phyloP scores from a whole-genome alignment of 1,140 invertebrate genomes.

The Drosophila virilis region DNA sequence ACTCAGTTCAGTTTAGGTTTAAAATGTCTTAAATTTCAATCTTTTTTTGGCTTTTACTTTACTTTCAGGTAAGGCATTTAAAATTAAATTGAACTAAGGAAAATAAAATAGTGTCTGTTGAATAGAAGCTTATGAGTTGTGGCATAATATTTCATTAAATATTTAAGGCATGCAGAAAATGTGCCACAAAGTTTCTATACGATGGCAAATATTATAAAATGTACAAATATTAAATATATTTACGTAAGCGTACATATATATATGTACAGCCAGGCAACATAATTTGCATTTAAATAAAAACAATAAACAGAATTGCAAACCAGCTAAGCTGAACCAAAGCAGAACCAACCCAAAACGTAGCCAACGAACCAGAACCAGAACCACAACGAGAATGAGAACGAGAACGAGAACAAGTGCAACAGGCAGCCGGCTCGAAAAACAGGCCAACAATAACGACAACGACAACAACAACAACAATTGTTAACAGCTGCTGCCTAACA shows the following conservation, averaged over 20 bases:
- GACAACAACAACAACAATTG: slow-evolving; percentile 20
- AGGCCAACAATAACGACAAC: slow-evolving; percentile 42
- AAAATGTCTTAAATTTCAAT: too few relatives aligned
- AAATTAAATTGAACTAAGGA: too few relatives aligned
- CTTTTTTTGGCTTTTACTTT: too few relatives aligned
- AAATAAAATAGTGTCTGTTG: too few relatives aligned
- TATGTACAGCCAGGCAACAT: slow-evolving; percentile 8
- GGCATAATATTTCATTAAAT: too few relatives aligned
- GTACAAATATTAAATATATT: not conserved
- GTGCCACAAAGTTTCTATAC: not conserved
- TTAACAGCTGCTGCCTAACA: slow-evolving; percentile 40
- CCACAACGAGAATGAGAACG: slow-evolving; percentile 58
- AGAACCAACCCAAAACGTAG: slow-evolving; percentile 27
- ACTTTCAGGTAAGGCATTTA: too few relatives aligned
- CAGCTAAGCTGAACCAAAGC: slow-evolving; percentile 40
- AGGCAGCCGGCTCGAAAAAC: slow-evolving; percentile 52
- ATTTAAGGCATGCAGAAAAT: too few relatives aligned
- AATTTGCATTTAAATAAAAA: slow-evolving; percentile 55
- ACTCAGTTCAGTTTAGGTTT: too few relatives aligned
- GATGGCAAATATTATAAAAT: not conserved
- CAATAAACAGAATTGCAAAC: slow-evolving; percentile 28
- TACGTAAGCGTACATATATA: not conserved
- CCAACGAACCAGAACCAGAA: slow-evolving; percentile 57
- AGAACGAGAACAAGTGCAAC: slow-evolving; percentile 70
- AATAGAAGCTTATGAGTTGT: too few relatives aligned